phyloP scores from a whole-genome alignment of 2,797 vertebrate species.

The Liparis tanakae region DNA sequence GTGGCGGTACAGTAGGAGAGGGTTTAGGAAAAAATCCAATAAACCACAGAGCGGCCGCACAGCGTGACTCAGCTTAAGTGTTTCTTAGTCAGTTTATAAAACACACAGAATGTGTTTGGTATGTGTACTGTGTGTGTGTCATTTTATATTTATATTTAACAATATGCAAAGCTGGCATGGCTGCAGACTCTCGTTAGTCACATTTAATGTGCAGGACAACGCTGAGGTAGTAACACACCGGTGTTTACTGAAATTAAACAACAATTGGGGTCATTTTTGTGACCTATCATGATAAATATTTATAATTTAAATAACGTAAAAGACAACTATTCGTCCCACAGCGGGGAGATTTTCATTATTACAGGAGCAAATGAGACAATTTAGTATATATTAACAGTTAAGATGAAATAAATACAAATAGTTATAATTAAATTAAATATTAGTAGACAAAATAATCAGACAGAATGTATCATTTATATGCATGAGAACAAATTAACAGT shows the following conservation, averaged over 20 bases:
- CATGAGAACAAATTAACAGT: neutral
- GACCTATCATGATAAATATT: neutral
- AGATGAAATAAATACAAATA: neutral
- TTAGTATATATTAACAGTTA: too few species aligned
- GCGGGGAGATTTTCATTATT: too few species aligned
- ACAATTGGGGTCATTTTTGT: neutral
- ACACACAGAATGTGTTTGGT: constrained; percentile 6
- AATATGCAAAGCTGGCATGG: neutral
- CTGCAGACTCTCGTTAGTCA: too few species aligned
- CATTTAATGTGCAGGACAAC: too few species aligned
- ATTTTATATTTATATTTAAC: too few species aligned
- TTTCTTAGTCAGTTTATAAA: constrained; percentile 17
- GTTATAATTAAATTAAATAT: too few species aligned
- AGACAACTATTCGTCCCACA: too few species aligned
- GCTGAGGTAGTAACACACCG: too few species aligned
- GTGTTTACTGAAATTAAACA: neutral
- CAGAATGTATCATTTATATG: neutral
- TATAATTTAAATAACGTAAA: neutral
- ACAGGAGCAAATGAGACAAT: too few species aligned
- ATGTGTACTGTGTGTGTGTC: neutral
- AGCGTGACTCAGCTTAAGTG: constrained; percentile 62
- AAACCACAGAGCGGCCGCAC: constrained; percentile 24
- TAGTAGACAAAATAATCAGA: neutral
- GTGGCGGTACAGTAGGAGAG: constrained; percentile 21
- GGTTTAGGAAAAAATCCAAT: constrained; percentile 48